Base-by-base conservation (phyloP, 2,113 vertebrate genomes). In the Macquaria ambigua region DNA sequence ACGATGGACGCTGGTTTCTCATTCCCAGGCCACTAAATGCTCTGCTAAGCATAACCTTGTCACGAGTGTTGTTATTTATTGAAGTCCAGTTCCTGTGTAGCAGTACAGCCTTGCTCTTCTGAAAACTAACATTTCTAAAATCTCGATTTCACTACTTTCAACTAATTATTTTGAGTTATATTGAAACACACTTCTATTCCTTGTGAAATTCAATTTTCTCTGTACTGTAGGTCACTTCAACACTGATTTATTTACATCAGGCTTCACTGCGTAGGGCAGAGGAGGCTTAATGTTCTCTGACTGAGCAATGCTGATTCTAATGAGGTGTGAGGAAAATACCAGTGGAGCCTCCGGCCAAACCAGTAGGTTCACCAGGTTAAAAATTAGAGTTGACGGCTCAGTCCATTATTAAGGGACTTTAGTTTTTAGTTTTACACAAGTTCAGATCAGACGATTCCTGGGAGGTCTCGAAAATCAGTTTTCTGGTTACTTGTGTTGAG, bases 241-340 rank as follows among this genome's bases (percentile, higher is more conserved):
- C 18, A 9, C 25, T 62, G 34, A 39, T 56, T 52, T 21, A 48
- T 68, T 67, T 46, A 25, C 34, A 21, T 76, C 77, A 46, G 46
- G 56, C 50, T 6, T 55, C 11, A 15, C 34, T 41, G 12, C 8
- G 21, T 15, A 25, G 20, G 14, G 28, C 71, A 62, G 55, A 39
- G 28, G n/a, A 37, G 76, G 6, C 62, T 61, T 82, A 9, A 74
- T 50, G 21, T 34, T 39, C 10, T 62, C 61, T 81, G 77, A 66
- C 66, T 66, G 15, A 39, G 43, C n/a, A 83, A 28, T 31, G 31
- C 16, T 23, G 21, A 64, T 81, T 69, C 61, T 86, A 89, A 83
- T 85, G 70, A 82, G 67, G 79, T 79, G 69, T 78, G 61, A 87
- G 74, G 72, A 81, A 84, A 83, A 74, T 37, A 62, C 23, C 18